Evolutionary conservation across 2,888 invertebrate genomes (phyloP).

Genomic region (Oxyteleia sp.): DNA sequence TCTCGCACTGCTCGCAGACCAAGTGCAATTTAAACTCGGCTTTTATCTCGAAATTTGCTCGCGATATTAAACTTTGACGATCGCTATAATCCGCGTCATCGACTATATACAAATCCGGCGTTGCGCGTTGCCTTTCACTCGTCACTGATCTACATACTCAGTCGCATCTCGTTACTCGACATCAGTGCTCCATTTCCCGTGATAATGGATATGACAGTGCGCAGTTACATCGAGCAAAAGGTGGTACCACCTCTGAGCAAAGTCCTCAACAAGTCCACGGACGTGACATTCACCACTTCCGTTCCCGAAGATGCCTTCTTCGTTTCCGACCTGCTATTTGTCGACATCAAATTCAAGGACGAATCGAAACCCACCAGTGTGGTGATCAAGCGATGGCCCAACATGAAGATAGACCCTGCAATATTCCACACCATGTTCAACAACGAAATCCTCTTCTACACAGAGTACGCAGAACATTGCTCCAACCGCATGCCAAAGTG

Average conservation of each 20-base stretch:
- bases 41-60: too few species aligned
- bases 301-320: constrained; percentile 54
- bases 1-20: background rate
- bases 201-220: constrained; percentile 10
- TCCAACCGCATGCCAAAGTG: constrained; percentile 66
- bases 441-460: constrained; percentile 84
- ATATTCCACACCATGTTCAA: constrained; percentile 73
- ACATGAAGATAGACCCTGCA: background rate
- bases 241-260: constrained; percentile 49
- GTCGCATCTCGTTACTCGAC: too few species aligned
- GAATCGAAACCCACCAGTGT: constrained; percentile 16
- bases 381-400: constrained; percentile 47
- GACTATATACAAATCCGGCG: too few species aligned
- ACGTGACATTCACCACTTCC: constrained; percentile 52
- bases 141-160: constrained; percentile 2
- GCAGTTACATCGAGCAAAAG: constrained; percentile 40
- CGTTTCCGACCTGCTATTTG: constrained; percentile 61
- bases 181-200: constrained; percentile 19
- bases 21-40: too few species aligned
- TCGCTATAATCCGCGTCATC: too few species aligned
- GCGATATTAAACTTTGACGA: too few species aligned
- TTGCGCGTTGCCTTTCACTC: constrained; percentile 12
- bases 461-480: constrained; percentile 57
- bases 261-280: constrained; percentile 35
- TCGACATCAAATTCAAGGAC: constrained; percentile 51